Evolutionary conservation across 2,113 vertebrate species (phyloP).

Genomic region (Zosterops japonicus): DNA sequence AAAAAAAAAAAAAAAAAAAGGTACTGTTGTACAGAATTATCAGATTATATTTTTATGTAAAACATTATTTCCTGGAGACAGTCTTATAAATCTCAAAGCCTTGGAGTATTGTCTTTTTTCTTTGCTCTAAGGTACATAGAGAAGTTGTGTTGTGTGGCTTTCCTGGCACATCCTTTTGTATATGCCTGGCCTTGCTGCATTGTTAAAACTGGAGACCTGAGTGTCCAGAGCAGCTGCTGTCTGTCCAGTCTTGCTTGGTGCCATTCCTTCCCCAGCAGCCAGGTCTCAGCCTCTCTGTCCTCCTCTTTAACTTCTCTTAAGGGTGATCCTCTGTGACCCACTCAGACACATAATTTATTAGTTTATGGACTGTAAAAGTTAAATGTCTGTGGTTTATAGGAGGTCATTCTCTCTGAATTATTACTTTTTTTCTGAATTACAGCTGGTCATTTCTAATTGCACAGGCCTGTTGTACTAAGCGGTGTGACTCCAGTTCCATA

Average conservation of each 20-base stretch:
- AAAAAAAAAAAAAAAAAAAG: too few species aligned
- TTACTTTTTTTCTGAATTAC: background rate
- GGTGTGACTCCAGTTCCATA: background rate
- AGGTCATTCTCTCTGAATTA: background rate
- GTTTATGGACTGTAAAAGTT: background rate
- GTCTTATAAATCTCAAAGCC: background rate
- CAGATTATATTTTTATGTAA: background rate
- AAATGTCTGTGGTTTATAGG: background rate
- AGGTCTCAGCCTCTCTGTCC: background rate
- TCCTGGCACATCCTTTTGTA: background rate
- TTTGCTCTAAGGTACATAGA: background rate
- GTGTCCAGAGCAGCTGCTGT: background rate
- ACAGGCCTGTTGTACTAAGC: background rate
- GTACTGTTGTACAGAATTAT: background rate
- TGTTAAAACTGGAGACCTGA: background rate
- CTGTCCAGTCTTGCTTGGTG: background rate
- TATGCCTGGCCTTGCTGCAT: fast-evolving
- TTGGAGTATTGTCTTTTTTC: background rate
- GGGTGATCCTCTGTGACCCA: background rate
- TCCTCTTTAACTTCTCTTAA: background rate
- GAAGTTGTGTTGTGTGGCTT: background rate
- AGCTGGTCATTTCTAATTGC: background rate
- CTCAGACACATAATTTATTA: background rate
- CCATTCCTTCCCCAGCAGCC: background rate
- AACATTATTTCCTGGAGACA: background rate